phyloP scores from a whole-genome alignment of 2,797 vertebrate genomes.

The Adelosebastes latens region DNA sequence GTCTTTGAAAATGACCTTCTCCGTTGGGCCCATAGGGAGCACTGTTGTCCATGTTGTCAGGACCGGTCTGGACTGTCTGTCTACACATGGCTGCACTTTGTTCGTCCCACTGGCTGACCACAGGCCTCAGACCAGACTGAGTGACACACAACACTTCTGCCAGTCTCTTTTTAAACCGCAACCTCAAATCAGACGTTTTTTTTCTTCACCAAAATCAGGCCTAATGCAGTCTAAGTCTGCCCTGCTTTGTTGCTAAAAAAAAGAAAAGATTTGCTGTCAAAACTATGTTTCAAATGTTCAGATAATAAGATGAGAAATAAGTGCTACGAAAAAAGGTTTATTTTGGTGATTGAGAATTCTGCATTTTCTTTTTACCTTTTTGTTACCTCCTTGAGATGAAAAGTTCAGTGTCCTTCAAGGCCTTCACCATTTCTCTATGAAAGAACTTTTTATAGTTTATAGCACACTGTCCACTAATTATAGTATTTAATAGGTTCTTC shows the following conservation, averaged over 20 bases:
- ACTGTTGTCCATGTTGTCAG: constrained; percentile 74
- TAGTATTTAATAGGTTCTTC: background rate
- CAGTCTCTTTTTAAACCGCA: constrained; percentile 40
- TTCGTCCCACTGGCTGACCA: constrained; percentile 49
- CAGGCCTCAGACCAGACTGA: constrained; percentile 60
- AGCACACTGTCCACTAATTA: background rate
- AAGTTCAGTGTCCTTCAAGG: background rate
- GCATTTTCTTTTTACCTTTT: background rate
- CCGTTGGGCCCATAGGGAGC: constrained; percentile 68
- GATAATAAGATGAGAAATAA: background rate
- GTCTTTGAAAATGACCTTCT: constrained; percentile 54
- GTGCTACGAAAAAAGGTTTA: background rate
- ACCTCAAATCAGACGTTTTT: constrained; percentile 5
- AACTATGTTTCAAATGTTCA: background rate
- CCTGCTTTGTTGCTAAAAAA: constrained; percentile 2
- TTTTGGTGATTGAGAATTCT: background rate
- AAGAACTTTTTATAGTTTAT: background rate
- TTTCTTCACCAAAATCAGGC: constrained; percentile 1
- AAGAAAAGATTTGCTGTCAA: background rate
- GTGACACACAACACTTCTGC: constrained; percentile 45
- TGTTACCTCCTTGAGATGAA: background rate
- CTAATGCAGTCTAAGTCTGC: constrained; percentile 20
- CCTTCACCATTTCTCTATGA: background rate
- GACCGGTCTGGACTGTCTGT: constrained; percentile 3
- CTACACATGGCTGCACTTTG: constrained; percentile 46